A percentile compares a stretch with the other conserved stretches of the same genome.
Conservation (phyloP, 1,140 invertebrate genomes). For the Hormaphis cornu region DNA sequence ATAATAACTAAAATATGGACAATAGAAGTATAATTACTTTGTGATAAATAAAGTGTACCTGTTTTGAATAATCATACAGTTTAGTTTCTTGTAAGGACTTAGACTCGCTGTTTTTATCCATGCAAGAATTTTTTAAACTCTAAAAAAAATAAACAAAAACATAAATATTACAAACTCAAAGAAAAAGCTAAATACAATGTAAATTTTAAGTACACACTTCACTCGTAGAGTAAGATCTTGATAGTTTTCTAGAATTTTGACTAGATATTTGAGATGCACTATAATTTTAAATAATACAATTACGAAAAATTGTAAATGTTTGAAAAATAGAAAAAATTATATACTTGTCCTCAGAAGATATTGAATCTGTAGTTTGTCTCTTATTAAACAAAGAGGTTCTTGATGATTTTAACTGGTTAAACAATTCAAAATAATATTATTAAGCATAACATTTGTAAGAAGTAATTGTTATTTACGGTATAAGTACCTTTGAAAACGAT, state of each 20-base stretch:
- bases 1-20: too few species aligned
- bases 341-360: constrained; percentile 67
- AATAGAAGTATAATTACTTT: too few species aligned
- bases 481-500: constrained; percentile 31
- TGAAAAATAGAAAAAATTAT: not conserved
- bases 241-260: not conserved
- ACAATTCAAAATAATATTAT: not conserved
- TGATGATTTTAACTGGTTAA: constrained; percentile 39
- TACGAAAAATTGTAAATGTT: not conserved
- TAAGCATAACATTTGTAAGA: too few species aligned
- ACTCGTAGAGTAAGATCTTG: constrained; percentile 15
- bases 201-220: not conserved
- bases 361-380: constrained; percentile 79
- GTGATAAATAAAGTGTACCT: not conserved
- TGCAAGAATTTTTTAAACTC: constrained; percentile 5
- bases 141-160: not conserved
- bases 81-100: constrained; percentile 20
- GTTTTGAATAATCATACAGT: not conserved
- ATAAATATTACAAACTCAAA: not conserved
- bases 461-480: not conserved
- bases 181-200: not conserved
- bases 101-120: not conserved
- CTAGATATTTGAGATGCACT: not conserved
- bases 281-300: not conserved
- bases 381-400: constrained; percentile 64